These are phyloP conservation scores for Lepisosteus osseus DNA, from an alignment of 2,113 vertebrate species.

Conservation along the genomic window DNA sequence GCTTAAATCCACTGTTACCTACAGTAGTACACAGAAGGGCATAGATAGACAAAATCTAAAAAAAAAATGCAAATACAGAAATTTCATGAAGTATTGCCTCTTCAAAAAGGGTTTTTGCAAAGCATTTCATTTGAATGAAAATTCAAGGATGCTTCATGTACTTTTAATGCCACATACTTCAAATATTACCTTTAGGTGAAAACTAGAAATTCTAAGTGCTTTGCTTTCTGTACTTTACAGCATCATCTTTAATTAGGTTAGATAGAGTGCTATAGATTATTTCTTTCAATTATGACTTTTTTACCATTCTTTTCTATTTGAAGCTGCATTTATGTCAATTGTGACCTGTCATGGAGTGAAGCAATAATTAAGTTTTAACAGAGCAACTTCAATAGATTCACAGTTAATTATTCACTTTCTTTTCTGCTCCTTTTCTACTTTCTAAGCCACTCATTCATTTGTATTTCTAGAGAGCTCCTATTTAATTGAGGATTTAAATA, in stretches of 20 bases:
- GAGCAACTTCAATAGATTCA: background rate
- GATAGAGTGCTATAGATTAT: background rate
- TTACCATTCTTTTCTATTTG: constrained; percentile 15
- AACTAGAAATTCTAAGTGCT: too few relatives aligned
- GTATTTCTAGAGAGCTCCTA: background rate
- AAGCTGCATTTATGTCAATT: constrained; percentile 10
- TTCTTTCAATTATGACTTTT: constrained; percentile 16
- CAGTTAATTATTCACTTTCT: constrained; percentile 12
- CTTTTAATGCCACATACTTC: too few relatives aligned
- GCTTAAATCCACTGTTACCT: too few relatives aligned
- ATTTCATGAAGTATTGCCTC: too few relatives aligned
- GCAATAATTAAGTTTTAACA: background rate
- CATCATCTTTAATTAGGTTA: constrained; percentile 2
- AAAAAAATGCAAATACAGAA: too few relatives aligned
- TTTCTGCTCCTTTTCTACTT: background rate
- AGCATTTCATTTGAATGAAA: too few relatives aligned
- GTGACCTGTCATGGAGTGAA: background rate
- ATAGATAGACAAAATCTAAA: too few relatives aligned
- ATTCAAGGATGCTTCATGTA: too few relatives aligned
- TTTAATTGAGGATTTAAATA: background rate
- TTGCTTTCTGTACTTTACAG: too few relatives aligned
- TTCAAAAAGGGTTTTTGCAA: too few relatives aligned
- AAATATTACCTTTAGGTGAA: too few relatives aligned
- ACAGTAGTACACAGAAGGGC: too few relatives aligned
- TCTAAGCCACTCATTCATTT: background rate